Percentiles rank a stretch among this genome's conserved stretches.
phyloP scores from a whole-genome alignment of 2,888 invertebrate genomes.

The Laothoe populi region DNA sequence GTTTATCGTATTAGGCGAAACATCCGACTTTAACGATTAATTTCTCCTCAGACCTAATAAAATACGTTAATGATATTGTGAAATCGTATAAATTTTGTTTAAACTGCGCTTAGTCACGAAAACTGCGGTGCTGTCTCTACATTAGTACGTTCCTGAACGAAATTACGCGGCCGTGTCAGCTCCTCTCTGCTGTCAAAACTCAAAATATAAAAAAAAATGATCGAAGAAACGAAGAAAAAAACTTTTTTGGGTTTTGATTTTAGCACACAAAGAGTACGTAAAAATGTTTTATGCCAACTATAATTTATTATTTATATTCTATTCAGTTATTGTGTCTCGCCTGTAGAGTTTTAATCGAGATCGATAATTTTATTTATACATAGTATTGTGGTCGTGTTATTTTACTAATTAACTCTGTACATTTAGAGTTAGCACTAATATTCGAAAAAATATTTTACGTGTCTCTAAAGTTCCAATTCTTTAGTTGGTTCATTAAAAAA shows the following conservation, averaged over 20 bases:
- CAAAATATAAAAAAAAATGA: constrained; percentile 67
- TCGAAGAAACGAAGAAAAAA: constrained; percentile 66
- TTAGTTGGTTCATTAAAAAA: no score
- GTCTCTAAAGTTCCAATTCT: no score
- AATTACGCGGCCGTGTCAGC: constrained; percentile 53
- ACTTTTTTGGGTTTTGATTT: constrained; percentile 93
- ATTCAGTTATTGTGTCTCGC: neutral
- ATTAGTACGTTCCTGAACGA: constrained; percentile 55
- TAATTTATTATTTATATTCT: neutral
- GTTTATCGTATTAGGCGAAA: constrained; percentile 49
- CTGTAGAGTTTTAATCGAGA: neutral
- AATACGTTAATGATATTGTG: constrained; percentile 58
- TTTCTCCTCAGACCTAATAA: constrained; percentile 49
- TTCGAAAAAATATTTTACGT: no score
- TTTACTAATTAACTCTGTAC: neutral
- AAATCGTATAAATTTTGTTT: constrained; percentile 55
- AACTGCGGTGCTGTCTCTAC: constrained; percentile 39
- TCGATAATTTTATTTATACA: neutral
- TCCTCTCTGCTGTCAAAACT: constrained; percentile 63
- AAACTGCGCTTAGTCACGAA: constrained; percentile 64
- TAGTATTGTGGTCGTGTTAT: neutral
- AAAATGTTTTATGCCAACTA: constrained; percentile 22
- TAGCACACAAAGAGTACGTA: constrained; percentile 93
- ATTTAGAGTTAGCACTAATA: no score
- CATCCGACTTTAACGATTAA: constrained; percentile 48